Evolutionary conservation across 2,113 vertebrate species (phyloP), one percentile per base, ranked within the genome.

Genomic region (Aldabrachelys gigantea): DNA sequence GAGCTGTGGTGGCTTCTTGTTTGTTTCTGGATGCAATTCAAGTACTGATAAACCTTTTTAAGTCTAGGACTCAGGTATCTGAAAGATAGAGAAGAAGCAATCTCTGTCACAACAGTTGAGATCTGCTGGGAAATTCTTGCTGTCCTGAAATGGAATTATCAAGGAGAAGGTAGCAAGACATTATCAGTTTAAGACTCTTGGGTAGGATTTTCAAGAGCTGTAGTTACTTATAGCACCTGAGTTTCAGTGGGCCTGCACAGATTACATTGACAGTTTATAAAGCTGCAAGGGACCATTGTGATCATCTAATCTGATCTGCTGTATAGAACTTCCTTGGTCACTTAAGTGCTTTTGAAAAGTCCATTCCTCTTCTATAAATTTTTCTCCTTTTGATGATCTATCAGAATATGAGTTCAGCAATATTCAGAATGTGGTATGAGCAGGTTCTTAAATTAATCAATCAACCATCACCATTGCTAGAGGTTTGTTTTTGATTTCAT

Each of bases 261-360:
- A 59, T 59, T 59, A 31, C 5, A 59, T 29, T 29, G 27, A 29
- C 29, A 6, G 57, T 29, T 59, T 59, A 29, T 59, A 59, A 59
- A 59, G 57, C 10, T 12, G 1, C 57, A 59, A 29, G 25, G 56
- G 11, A 59, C 25, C 56, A 59, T 29, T 59, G 56, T 27, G 27
- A 59, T 29, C 3, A 59, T 59, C 25, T 59, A 59, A 27, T 59
- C 10, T 29, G 56, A 59, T 10, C 56, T 59, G 10, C 56, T 59
- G 57, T 59, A 59, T 88, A 69, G 57, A 82, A 50, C 41, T 80
- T 83, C 52, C 69, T 84, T 57, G 89, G 93, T 84, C 38, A 89
- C 85, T 91, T 79, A 83, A 47, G 17, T 88, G n/a, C 78, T 90
- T 91, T 84, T 81, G 50, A 89, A 85, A 95, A 85, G 44, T 44